Percentiles rank a stretch among this genome's conserved stretches.
phyloP scores from a whole-genome alignment of 1,140 invertebrate genomes.

The Maconellicoccus hirsutus region DNA sequence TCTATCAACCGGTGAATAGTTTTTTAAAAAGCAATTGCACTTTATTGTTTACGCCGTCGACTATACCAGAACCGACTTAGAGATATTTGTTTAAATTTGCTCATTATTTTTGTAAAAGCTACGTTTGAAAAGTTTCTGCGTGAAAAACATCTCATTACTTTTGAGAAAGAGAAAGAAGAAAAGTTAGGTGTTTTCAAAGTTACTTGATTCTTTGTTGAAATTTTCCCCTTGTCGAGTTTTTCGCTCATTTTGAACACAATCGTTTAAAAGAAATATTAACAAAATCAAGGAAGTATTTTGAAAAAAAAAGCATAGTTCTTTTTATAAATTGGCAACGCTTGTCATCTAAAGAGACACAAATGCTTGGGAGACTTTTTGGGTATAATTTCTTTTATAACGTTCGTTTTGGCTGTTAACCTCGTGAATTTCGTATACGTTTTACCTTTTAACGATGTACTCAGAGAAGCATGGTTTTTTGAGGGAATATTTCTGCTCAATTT shows the following conservation, averaged over 20 bases:
- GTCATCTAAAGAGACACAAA: neutral
- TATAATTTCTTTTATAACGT: too few relatives aligned
- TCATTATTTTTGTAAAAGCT: neutral
- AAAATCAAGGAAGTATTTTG: neutral
- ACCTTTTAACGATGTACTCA: too few relatives aligned
- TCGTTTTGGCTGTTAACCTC: too few relatives aligned
- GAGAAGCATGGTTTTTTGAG: too few relatives aligned
- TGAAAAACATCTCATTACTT: slow-evolving; percentile 9
- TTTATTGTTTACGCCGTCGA: neutral
- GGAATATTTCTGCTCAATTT: too few relatives aligned
- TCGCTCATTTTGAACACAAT: neutral
- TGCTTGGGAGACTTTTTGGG: too few relatives aligned
- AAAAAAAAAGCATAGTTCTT: neutral
- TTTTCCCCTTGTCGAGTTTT: neutral
- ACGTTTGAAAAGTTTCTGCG: neutral
- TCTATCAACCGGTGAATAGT: too few relatives aligned
- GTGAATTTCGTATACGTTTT: too few relatives aligned
- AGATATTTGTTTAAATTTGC: neutral
- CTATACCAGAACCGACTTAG: neutral
- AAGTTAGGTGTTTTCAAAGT: neutral
- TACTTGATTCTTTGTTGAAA: slow-evolving; percentile 9
- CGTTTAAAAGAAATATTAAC: slow-evolving; percentile 1
- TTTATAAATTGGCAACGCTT: neutral
- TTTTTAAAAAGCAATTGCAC: too few relatives aligned
- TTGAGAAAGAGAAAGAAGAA: neutral